phyloP scores from a whole-genome alignment of 2,113 vertebrate genomes.

The Tachysurus fulvidraco region DNA sequence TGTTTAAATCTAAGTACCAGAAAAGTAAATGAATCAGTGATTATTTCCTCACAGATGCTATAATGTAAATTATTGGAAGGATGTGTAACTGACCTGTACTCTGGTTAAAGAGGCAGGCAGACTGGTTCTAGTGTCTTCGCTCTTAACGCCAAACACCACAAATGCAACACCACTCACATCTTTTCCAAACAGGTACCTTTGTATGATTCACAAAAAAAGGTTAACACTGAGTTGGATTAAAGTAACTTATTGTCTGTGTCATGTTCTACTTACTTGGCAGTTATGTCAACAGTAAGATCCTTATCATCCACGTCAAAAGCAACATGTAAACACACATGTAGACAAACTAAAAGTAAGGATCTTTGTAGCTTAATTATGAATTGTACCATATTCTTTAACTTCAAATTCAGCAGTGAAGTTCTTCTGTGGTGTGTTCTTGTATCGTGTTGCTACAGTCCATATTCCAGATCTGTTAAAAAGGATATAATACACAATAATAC shows the following conservation, averaged over 20 bases:
- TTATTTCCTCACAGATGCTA: too few relatives aligned
- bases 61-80: neutral
- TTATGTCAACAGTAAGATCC: conserved; percentile 66
- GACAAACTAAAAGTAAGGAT: neutral
- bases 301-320: conserved; percentile 70
- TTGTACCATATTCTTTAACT: conserved; percentile 61
- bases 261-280: conserved; percentile 42
- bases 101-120: conserved; percentile 71
- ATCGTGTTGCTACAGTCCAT: conserved; percentile 52
- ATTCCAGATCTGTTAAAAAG: conserved; percentile 44
- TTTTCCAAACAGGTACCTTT: conserved; percentile 76
- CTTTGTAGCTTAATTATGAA: neutral
- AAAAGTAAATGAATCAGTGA: too few relatives aligned
- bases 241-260: neutral
- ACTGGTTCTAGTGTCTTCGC: conserved; percentile 55
- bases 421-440: conserved; percentile 14
- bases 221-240: neutral
- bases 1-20: too few relatives aligned
- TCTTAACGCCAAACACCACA: conserved; percentile 73
- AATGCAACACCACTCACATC: conserved; percentile 65
- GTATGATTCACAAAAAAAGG: conserved; percentile 1
- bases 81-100: conserved; percentile 55
- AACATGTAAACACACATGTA: neutral
- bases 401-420: conserved; percentile 3
- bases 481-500: too few relatives aligned